Evolutionary conservation across 2,888 invertebrate genomes (phyloP), one percentile per base, ranked within the genome.

Genomic region (Mesorhabditis sp.): DNA sequence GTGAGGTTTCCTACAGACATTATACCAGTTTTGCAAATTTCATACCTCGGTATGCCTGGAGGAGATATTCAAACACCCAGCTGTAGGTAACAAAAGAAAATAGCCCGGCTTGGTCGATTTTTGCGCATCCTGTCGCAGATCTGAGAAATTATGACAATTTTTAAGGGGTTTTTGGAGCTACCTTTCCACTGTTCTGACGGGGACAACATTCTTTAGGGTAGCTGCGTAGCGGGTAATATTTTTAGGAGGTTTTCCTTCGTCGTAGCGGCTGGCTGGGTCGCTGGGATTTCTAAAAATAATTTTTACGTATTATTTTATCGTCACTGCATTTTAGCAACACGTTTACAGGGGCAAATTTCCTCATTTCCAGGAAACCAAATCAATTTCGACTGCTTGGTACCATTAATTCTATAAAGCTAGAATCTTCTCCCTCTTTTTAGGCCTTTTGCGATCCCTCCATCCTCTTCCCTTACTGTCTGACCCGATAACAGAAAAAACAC

Each of bases 31-130:
- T 13, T 50, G 13, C 7, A 13, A n/a, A 2, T 68, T 69, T 28
- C 15, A 41, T 83, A 4, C 75, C 76, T 66, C 70, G 44, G 6
- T 76, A 73, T n/a, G 87, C 85, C 45, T 80, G 80, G 82, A 86
- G 86, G 70, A 87, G 81, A 68, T 86, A 86, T 6, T 82, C 79
- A n/a, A 86, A 85, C 66, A 87, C 82, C 87, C 87, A 88, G 45
- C 85, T 78, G 73, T 85, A 87, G 0, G 87, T 86, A 74, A 87
- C 82, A 78, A 85, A 83, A 13, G 87, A 87, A 45, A 87, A 77
- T 43, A 84, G 82, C 4, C 87, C 87, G 42, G 86, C 85, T 61
- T 84, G 81, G 58, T 86, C 84, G 15, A 85, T 79, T 63, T 76
- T 74, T n/a, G 84, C 77, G 41, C 82, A 76, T 50, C 79, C 80